These are phyloP conservation scores for Lasiurus cinereus DNA, from an alignment of 2,113 vertebrate genomes.

Conservation along the genomic window DNA sequence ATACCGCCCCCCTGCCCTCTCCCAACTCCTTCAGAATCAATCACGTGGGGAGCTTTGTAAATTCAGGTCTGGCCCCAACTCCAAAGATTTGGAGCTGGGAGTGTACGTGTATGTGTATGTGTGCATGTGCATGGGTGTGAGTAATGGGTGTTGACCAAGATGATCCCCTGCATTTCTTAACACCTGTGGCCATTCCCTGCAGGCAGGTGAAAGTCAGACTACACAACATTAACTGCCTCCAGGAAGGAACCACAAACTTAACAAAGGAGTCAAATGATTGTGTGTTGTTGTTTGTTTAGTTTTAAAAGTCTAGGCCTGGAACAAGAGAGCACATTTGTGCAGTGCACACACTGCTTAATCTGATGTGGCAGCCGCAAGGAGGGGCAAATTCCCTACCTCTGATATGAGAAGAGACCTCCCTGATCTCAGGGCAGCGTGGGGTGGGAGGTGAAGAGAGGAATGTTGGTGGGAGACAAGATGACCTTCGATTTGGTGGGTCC, in stretches of 20 bases:
- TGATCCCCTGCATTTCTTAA: fast-evolving
- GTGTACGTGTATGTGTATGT: too few species aligned
- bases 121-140: background rate
- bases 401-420: background rate
- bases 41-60: background rate
- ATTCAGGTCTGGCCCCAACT: background rate
- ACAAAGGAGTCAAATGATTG: background rate
- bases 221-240: background rate
- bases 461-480: background rate
- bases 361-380: too few species aligned
- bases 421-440: background rate
- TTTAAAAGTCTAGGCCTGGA: background rate
- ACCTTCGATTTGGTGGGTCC: background rate
- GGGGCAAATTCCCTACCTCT: background rate
- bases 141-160: background rate
- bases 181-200: background rate
- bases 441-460: background rate
- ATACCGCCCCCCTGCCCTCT: background rate
- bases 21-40: background rate
- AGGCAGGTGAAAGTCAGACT: background rate
- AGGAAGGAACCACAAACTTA: background rate
- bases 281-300: background rate
- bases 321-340: background rate
- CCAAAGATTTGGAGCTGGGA: background rate
- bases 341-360: background rate